Evolutionary conservation across 2,888 invertebrate genomes (phyloP), one percentile per base, ranked within the genome.

Genomic region (Melanophora roralis): DNA sequence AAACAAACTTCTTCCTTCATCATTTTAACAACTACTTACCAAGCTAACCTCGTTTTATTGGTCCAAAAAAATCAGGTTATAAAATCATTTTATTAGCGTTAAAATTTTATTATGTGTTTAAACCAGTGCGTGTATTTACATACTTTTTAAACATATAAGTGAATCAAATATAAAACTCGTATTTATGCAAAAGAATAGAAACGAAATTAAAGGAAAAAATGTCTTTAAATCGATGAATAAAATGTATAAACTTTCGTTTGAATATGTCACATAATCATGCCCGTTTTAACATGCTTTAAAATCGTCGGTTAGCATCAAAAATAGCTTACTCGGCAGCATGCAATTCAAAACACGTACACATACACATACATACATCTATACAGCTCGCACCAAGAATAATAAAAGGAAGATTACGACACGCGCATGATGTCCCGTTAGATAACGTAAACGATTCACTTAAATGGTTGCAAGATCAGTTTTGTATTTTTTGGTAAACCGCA

Each of bases 201-300:
- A 59, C 21, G 9, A 34, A 51, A 40, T 62, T n/a, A 40, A 53
- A 43, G 67, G n/a, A 32, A 21, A 16, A 67, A 67, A n/a, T 38
- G 6, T 43, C 32, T 27, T 16, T 8, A 27, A 65, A 60, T 38
- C n/a, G n/a, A n/a, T n/a, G n/a, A n/a, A 27, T 65, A 16, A 40
- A 23, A 3, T 27, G 27, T 23, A 40, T 8, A 65, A 38, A 11
- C n/a, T n/a, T n/a, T n/a, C 16, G 16, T 59, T 47, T 14, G 12
- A 2, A 32, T 16, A 1, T 59, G 27, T 49, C 38, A 57, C 75
- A 45, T 62, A 45, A 38, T 73, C 27, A 47, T 38, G 27, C 53
- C 40, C 53, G 59, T 62, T 76, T 47, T 23, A 36, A 62, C 36
- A 53, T 45, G 40, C 36, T 47, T 51, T 67, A 38, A 68, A 75